phyloP scores from a whole-genome alignment of 2,797 vertebrate species.

The Pangasius djambal region DNA sequence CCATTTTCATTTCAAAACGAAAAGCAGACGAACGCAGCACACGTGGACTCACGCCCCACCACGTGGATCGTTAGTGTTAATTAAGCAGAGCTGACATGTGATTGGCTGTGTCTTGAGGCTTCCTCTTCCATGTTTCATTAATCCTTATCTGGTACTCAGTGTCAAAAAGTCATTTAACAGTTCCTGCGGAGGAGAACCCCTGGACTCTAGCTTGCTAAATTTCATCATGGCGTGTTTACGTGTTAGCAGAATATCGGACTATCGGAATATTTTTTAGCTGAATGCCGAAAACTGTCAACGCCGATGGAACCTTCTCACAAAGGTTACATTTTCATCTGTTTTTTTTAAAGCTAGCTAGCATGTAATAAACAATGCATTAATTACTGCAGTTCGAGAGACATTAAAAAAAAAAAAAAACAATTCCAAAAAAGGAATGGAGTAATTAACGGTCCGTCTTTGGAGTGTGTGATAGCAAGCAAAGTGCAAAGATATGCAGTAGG shows the following conservation, averaged over 20 bases:
- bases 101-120: not conserved
- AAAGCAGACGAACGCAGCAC: not conserved
- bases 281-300: not conserved
- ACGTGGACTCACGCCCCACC: not conserved
- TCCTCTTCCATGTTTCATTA: not conserved
- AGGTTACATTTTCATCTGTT: not conserved
- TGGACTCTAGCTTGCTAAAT: not conserved
- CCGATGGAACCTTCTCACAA: not conserved
- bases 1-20: not conserved
- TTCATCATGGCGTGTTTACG: not conserved
- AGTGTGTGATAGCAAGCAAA: constrained; percentile 5
- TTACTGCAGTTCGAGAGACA: not conserved
- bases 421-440: not conserved
- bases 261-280: not conserved
- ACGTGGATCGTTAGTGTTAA: too few relatives aligned
- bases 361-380: not conserved
- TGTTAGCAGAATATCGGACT: not conserved
- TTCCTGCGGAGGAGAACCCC: not conserved
- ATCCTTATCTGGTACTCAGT: not conserved
- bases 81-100: not conserved
- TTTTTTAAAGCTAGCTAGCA: not conserved
- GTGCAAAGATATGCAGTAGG: constrained; percentile 22
- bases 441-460: not conserved
- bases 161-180: not conserved
- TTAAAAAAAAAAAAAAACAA: not conserved